Conservation (phyloP, 30 jellyfish, hydroid and myxozoan species). For the Mastigias papua region DNA sequence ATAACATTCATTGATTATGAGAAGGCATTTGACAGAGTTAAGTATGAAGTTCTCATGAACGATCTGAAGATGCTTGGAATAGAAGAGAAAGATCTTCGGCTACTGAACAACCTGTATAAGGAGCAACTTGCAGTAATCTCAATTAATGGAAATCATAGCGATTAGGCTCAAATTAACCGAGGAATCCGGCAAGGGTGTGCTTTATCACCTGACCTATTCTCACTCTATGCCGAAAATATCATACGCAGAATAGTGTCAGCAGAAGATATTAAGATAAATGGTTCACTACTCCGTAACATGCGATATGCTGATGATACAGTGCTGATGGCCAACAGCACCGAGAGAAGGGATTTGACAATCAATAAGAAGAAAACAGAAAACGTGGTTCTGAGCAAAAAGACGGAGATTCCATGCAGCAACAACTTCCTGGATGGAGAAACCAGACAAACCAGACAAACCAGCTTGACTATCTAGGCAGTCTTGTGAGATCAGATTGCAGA, state of each 20-base stretch:
- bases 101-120: slow-evolving; percentile 29
- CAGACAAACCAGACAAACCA: neutral
- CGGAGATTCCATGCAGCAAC: neutral
- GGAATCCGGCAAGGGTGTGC: too few species aligned
- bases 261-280: too few species aligned
- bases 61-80: slow-evolving; percentile 21
- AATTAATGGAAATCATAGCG: too few species aligned
- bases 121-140: slow-evolving; percentile 39
- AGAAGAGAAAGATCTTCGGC: slow-evolving; percentile 30
- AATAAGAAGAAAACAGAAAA: neutral
- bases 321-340: too few species aligned
- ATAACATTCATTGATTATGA: neutral
- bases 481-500: neutral
- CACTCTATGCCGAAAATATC: too few species aligned
- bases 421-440: neutral
- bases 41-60: slow-evolving; percentile 5
- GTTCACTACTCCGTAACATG: too few species aligned
- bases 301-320: too few species aligned
- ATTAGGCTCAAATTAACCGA: too few species aligned
- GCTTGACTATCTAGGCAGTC: neutral
- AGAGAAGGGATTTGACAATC: neutral
- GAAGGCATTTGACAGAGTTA: slow-evolving; percentile 37
- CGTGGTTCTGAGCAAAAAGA: neutral
- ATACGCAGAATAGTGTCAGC: too few species aligned
- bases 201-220: too few species aligned